These are phyloP conservation scores for Pseudonaja textilis DNA, from an alignment of 2,113 vertebrate species.

Conservation along the genomic window DNA sequence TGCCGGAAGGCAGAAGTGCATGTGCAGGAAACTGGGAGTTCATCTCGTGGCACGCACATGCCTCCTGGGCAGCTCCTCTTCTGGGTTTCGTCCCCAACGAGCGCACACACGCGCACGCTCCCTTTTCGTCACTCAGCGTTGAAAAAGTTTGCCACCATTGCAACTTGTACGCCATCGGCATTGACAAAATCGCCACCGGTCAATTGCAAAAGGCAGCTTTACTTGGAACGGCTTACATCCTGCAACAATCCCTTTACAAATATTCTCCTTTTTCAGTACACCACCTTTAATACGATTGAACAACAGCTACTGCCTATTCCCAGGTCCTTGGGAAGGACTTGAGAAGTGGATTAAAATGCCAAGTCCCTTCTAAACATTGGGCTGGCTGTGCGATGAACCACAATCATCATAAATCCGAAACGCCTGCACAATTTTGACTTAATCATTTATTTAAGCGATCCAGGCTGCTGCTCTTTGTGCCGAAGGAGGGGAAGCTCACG, in stretches of 20 bases:
- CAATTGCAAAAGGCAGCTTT: too few species aligned
- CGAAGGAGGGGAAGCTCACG: neutral
- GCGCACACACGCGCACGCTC: accelerated
- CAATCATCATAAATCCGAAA: neutral
- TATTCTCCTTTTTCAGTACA: neutral
- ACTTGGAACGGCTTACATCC: too few species aligned
- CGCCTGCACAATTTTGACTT: neutral
- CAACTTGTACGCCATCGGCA: too few species aligned
- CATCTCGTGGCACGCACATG: too few species aligned
- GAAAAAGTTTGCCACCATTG: too few species aligned
- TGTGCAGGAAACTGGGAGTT: too few species aligned
- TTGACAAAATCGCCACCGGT: too few species aligned
- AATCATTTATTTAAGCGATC: neutral
- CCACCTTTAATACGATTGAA: neutral
- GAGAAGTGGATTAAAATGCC: neutral
- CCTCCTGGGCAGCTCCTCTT: too few species aligned
- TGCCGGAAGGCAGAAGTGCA: too few species aligned
- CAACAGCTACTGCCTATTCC: neutral
- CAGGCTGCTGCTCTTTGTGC: neutral
- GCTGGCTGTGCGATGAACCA: neutral
- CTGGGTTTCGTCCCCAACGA: too few species aligned
- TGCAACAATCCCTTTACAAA: too few species aligned
- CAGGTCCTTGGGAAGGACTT: neutral
- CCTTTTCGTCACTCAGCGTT: too few species aligned
- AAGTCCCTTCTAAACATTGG: neutral